Evolutionary conservation across 2,797 vertebrate species (phyloP).

Genomic region (Heliangelus exortis): DNA sequence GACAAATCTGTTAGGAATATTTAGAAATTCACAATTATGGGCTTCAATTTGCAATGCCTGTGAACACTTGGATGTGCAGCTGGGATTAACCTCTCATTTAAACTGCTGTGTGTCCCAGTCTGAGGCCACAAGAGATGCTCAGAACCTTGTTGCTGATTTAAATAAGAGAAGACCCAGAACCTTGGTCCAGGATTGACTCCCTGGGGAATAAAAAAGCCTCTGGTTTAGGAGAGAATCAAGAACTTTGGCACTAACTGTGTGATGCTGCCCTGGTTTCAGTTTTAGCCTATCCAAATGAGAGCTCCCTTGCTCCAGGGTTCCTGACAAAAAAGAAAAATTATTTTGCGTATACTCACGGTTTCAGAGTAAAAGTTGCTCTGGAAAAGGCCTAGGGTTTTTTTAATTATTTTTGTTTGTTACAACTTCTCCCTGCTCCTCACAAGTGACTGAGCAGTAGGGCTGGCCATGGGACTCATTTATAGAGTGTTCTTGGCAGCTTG

Average conservation of each 20-base stretch:
- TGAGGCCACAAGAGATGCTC: not conserved
- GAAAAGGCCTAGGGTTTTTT: not conserved
- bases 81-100: not conserved
- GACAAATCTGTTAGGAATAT: not conserved
- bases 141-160: not conserved
- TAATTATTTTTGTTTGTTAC: not conserved
- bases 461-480: not conserved
- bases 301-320: too few species aligned
- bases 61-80: not conserved
- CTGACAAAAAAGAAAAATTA: too few species aligned
- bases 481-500: rapidly evolving
- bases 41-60: not conserved
- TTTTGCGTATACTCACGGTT: rapidly evolving
- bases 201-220: not conserved
- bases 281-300: not conserved
- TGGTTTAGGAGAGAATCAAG: not conserved
- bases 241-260: not conserved
- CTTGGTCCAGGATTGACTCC: not conserved
- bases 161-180: not conserved
- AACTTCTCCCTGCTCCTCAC: not conserved
- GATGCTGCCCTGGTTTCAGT: not conserved
- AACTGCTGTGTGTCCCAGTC: not conserved
- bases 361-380: not conserved
- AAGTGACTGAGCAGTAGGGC: not conserved
- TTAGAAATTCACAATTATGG: rapidly evolving